Conservation (phyloP, 2,113 vertebrate genomes). For the Euleptes europaea region DNA sequence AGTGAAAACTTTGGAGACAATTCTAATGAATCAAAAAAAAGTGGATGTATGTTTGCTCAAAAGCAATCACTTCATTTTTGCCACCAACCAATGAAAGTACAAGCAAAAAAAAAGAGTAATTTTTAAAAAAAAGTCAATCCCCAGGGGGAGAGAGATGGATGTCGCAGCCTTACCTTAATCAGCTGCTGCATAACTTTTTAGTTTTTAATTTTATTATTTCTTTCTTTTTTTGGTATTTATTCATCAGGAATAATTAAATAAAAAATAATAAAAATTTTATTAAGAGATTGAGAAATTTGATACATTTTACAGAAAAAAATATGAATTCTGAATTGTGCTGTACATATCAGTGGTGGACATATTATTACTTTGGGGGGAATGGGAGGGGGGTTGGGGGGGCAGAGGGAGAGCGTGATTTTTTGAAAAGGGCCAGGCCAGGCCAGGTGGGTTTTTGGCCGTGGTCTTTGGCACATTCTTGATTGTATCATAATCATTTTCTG, state of each 20-base stretch:
- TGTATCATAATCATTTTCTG: conserved; percentile 88
- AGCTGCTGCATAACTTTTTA: conserved; percentile 81
- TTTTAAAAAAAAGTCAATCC: conserved; percentile 57
- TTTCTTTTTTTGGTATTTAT: conserved; percentile 91
- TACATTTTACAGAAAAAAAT: conserved; percentile 87
- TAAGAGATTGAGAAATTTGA: conserved; percentile 91
- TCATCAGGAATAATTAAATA: conserved; percentile 86
- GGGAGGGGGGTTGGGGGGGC: conserved; percentile 60
- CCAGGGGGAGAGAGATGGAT: conserved; percentile 85
- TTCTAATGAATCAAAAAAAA: conserved; percentile 77
- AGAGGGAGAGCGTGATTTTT: conserved; percentile 68
- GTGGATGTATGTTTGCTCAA: conserved; percentile 79
- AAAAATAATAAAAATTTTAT: conserved; percentile 84
- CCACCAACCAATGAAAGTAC: conserved; percentile 78
- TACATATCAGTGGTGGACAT: conserved; percentile 88
- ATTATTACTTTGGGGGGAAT: conserved; percentile 74
- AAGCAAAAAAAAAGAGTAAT: conserved; percentile 76
- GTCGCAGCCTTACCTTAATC: conserved; percentile 87
- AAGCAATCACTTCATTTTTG: conserved; percentile 77
- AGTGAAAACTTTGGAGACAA: conserved; percentile 71
- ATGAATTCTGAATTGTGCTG: conserved; percentile 77
- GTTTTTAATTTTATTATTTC: conserved; percentile 73
- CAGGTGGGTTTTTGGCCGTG: conserved; percentile 65
- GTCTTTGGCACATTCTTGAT: conserved; percentile 77
- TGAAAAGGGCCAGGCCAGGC: conserved; percentile 76